These are phyloP conservation scores for Galagoides demidoff DNA, from an alignment of 2,797 vertebrate genomes.

Conservation along the genomic window DNA sequence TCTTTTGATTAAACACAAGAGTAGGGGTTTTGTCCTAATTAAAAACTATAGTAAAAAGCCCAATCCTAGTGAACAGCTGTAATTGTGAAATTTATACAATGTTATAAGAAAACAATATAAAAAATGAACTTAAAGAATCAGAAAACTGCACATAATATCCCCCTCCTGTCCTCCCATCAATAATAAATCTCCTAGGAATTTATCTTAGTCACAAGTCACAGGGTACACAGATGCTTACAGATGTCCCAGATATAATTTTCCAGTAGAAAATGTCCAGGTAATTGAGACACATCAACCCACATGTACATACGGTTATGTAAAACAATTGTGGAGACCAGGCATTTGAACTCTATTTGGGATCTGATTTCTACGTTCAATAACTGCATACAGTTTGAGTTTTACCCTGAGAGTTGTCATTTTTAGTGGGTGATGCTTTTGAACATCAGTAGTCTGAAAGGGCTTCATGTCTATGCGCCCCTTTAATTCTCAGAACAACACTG, in stretches of 20 bases:
- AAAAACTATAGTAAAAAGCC: not conserved
- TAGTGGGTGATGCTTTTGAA: not conserved
- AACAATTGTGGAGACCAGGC: not conserved
- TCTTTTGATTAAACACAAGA: not conserved
- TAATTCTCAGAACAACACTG: not conserved
- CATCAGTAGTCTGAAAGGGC: not conserved
- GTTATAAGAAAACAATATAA: constrained; percentile 7
- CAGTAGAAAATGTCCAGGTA: constrained; percentile 13
- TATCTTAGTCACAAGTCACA: not conserved
- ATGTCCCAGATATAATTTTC: not conserved
- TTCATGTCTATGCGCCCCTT: not conserved
- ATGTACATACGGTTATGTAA: constrained; percentile 23
- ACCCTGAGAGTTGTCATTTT: not conserved
- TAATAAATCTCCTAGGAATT: not conserved
- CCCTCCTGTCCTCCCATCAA: not conserved
- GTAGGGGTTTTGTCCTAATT: not conserved
- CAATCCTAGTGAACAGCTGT: constrained; percentile 19
- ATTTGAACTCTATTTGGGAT: constrained; percentile 38
- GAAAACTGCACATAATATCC: not conserved
- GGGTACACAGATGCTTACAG: not conserved
- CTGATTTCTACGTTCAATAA: constrained; percentile 33
- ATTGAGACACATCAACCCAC: constrained; percentile 20
- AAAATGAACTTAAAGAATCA: constrained; percentile 39
- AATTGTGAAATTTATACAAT: not conserved
- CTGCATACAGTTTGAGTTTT: not conserved